Evolutionary conservation across 1,140 invertebrate genomes (phyloP).

Genomic region (Metaphire vulgaris): DNA sequence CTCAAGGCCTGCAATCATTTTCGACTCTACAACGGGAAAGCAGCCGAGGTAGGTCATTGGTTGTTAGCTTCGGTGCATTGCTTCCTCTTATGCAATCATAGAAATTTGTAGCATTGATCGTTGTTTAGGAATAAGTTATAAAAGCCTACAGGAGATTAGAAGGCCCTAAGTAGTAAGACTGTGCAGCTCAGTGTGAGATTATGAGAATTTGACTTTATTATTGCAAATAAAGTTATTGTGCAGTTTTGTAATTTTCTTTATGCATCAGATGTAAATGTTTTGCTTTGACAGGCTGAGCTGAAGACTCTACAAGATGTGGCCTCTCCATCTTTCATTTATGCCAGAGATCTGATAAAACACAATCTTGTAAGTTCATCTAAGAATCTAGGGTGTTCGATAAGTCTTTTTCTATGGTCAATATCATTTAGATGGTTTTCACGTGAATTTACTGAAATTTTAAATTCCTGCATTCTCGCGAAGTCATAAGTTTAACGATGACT

Average conservation of each 20-base stretch:
- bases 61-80: not conserved
- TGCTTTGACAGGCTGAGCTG: slow-evolving; percentile 51
- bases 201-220: too few relatives aligned
- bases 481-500: too few relatives aligned
- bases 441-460: not conserved
- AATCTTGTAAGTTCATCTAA: slow-evolving; percentile 67
- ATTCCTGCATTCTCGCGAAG: too few relatives aligned
- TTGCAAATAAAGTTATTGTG: too few relatives aligned
- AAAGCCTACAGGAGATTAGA: too few relatives aligned
- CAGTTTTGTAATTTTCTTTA: too few relatives aligned
- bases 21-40: slow-evolving; percentile 85
- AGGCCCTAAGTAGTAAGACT: too few relatives aligned
- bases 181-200: too few relatives aligned
- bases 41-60: slow-evolving; percentile 64
- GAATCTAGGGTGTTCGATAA: not conserved
- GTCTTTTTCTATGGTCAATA: not conserved
- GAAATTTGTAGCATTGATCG: not conserved
- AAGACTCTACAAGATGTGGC: slow-evolving; percentile 62
- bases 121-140: too few relatives aligned
- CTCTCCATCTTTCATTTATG: slow-evolving; percentile 74
- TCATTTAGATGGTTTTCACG: too few relatives aligned
- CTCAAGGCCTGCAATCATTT: slow-evolving; percentile 85
- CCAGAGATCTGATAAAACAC: slow-evolving; percentile 86
- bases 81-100: not conserved
- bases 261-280: too few relatives aligned